These are phyloP conservation scores for Pantherophis alleghaniensis DNA, from an alignment of 2,797 vertebrate genomes.

Conservation along the genomic window DNA sequence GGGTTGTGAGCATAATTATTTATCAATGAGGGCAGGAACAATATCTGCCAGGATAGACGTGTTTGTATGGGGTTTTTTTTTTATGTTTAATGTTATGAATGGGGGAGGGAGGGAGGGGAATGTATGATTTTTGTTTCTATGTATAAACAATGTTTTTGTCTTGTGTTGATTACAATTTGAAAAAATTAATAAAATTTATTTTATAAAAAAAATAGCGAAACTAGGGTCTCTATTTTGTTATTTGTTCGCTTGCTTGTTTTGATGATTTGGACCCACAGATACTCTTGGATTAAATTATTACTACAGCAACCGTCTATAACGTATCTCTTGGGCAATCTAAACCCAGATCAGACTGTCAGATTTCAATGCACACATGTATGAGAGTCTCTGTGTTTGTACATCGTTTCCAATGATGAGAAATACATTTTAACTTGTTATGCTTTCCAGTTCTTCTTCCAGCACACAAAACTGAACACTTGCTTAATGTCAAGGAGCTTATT, in stretches of 20 bases:
- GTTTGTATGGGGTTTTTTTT: too few relatives aligned
- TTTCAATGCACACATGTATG: not conserved
- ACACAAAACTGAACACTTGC: not conserved
- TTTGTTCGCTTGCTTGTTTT: not conserved
- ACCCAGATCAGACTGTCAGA: not conserved
- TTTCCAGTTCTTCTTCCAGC: not conserved
- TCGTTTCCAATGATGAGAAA: not conserved
- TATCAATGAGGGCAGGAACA: too few relatives aligned
- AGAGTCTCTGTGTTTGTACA: not conserved
- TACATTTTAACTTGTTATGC: not conserved
- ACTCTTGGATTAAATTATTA: not conserved
- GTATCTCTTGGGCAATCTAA: not conserved
- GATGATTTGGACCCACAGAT: not conserved
- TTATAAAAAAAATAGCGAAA: not conserved
- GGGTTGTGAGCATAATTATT: too few relatives aligned
- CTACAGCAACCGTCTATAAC: not conserved
- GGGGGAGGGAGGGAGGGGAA: too few relatives aligned
- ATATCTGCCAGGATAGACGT: too few relatives aligned
- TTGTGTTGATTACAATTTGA: too few relatives aligned
- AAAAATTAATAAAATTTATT: too few relatives aligned
- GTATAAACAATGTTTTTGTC: too few relatives aligned
- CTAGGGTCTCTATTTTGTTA: not conserved
- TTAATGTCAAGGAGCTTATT: not conserved
- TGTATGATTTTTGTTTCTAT: too few relatives aligned
- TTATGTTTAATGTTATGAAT: too few relatives aligned